These are phyloP conservation scores for Oasisia sp. DNA, from an alignment of 2,888 invertebrate species.

Conservation along the genomic window DNA sequence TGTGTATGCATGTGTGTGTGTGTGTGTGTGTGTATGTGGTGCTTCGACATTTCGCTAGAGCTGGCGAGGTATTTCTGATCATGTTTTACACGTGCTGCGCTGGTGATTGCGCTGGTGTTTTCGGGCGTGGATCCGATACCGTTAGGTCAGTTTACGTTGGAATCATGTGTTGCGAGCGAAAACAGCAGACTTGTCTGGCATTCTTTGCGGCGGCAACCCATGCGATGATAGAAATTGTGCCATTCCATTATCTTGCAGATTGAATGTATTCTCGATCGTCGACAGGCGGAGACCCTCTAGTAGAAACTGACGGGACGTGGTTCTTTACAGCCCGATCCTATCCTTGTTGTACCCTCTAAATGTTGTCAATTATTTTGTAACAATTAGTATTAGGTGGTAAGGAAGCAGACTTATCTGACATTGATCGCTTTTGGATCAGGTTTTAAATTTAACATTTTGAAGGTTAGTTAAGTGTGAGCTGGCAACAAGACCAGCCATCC, in stretches of 20 bases:
- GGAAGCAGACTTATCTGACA: background rate
- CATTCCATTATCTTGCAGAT: background rate
- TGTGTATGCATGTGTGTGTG: background rate
- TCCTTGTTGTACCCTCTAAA: background rate
- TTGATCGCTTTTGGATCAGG: constrained; percentile 12
- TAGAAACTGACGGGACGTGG: background rate
- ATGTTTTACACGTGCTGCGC: background rate
- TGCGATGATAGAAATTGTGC: constrained; percentile 7
- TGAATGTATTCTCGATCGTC: background rate
- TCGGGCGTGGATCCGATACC: background rate
- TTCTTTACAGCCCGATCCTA: background rate
- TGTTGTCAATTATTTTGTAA: background rate
- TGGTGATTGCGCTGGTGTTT: too few relatives aligned
- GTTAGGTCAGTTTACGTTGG: background rate
- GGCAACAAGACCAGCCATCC: background rate
- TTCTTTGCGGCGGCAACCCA: background rate
- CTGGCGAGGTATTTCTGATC: background rate
- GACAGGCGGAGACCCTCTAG: background rate
- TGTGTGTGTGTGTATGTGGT: background rate
- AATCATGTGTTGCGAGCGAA: background rate
- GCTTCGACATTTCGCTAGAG: background rate
- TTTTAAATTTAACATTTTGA: constrained; percentile 5
- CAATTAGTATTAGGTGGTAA: background rate
- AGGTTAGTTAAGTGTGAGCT: background rate
- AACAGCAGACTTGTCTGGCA: background rate